Base-by-base conservation (phyloP, 1,140 invertebrate genomes). In the Camponotus vicinus region DNA sequence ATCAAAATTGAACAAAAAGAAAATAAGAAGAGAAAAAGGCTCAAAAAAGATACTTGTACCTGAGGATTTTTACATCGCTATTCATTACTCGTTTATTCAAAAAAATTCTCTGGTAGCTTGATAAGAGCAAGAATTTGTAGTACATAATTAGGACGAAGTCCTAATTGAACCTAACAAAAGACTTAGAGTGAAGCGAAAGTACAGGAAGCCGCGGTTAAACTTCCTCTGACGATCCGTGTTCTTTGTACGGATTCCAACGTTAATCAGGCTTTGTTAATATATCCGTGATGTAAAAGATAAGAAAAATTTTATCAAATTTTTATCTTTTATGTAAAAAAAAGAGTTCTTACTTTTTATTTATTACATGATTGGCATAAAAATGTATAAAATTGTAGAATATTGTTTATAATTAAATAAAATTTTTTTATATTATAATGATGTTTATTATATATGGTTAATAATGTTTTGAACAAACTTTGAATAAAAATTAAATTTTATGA, bases 131-230 rank as follows among this genome's bases (percentile, higher is more conserved):
- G 8, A 70, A 2, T 40, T 57, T 0, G 7, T 7, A 37, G n/a
- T 32, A 15, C 42, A n/a, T 63, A 37, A 18, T 77, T 37, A n/a
- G 32, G n/a, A 18, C 55, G 1, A 52, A 37, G 15, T 27, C 13
- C 55, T 76, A 76, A 76, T 61, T 76, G 73, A 76, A 76, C n/a
- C 27, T 27, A 57, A 75, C 70, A 27, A 52, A 32, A 34, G 27
- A 70, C 15, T 2, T 3, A 49, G 49, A 52, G 15, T 37, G 27
- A 71, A 52, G 49, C 4, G 4, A 18, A 37, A n/a, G 21, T 63
- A 37, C 73, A 77, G 57, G 59, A 77, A 63, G 49, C 49, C 15
- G 37, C 18, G 37, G 32, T 57, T 57, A 57, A 75, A 15, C 57
- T 75, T 57, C 71, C 52, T 69, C 40, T 42, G 21, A 21, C 67